Evolutionary conservation across 2,888 invertebrate genomes (phyloP), one percentile per base, ranked within the genome.

Genomic region (Cheilosia vernalis): DNA sequence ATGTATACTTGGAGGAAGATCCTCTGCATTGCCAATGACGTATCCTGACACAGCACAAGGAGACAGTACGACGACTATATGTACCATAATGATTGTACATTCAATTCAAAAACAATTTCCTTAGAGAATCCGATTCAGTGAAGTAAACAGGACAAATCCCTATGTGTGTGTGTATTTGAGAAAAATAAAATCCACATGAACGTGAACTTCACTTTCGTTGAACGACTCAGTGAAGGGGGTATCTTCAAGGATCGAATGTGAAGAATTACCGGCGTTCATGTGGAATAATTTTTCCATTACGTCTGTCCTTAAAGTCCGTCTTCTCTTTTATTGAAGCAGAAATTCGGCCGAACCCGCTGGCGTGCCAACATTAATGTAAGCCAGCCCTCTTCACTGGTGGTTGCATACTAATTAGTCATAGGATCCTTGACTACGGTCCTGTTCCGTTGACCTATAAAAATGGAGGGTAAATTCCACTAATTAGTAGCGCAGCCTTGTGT

Each of bases 51-150:
- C 33, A 72, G 60, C 61, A 69, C 60, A 74, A 84, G 79, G 58
- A 64, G 63, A 44, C 53, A 51, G 55, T 60, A 60, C 64, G 44
- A 61, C 55, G 47, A 60, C 69, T 44, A 7, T 33, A 37, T 76
- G n/a, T n/a, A 21, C 72, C 53, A 51, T 80, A 76, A 76, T 81
- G 76, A 72, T 81, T 85, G 80, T 85, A 67, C 74, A 72, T 85
- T 80, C 85, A 72, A 85, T 85, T 81, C 70, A 61, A 85, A 80
- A 85, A 81, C 85, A 81, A 85, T 85, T 85, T 85, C 81, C 85
- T 81, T 53, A 56, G 81, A 81, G 76, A 79, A 60, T 76, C 60
- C 63, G 47, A 73, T 67, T 67, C 66, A 66, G 44, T 44, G 37
- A 49, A 64, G 64, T 66, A 77, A 83, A 56, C 37, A 56, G 82